Percentiles rank a stretch among this genome's conserved stretches.
phyloP scores from a whole-genome alignment of 92 coral and sea anemone species.

The Ricordea florida region DNA sequence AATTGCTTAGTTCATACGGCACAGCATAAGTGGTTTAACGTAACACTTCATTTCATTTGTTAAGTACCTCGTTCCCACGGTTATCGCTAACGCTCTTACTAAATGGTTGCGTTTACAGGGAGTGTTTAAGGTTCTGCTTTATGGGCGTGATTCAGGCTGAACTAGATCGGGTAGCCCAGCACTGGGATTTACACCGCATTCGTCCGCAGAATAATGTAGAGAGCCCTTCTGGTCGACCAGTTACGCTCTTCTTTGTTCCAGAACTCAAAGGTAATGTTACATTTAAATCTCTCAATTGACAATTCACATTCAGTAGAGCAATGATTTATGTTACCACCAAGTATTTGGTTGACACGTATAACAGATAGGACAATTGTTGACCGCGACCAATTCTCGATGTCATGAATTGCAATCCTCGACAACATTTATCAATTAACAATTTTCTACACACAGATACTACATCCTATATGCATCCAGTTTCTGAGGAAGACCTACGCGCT shows the following conservation, averaged over 20 bases:
- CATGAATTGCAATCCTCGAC: background rate
- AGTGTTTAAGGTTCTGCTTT: constrained; percentile 30
- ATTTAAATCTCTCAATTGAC: background rate
- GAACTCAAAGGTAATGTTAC: constrained; percentile 21
- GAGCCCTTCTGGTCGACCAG: constrained; percentile 30
- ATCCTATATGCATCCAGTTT: constrained; percentile 20
- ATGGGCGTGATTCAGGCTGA: constrained; percentile 30
- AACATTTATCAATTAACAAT: background rate
- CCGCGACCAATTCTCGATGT: background rate
- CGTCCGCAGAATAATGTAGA: constrained; percentile 24
- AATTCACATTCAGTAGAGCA: background rate
- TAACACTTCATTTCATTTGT: no score
- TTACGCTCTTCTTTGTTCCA: constrained; percentile 22
- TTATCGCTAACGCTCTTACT: no score
- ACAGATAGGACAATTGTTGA: background rate
- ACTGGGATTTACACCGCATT: constrained; percentile 26
- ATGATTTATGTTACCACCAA: background rate
- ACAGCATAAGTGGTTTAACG: no score
- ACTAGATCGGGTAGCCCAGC: constrained; percentile 28
- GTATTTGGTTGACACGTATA: background rate
- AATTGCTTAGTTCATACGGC: background rate
- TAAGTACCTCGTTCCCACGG: no score
- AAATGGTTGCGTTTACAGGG: constrained; percentile 18
- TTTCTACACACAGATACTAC: background rate
- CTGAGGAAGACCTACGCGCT: constrained; percentile 4